phyloP scores from a whole-genome alignment of 2,797 vertebrate genomes.

The Poeciliopsis presidionis region DNA sequence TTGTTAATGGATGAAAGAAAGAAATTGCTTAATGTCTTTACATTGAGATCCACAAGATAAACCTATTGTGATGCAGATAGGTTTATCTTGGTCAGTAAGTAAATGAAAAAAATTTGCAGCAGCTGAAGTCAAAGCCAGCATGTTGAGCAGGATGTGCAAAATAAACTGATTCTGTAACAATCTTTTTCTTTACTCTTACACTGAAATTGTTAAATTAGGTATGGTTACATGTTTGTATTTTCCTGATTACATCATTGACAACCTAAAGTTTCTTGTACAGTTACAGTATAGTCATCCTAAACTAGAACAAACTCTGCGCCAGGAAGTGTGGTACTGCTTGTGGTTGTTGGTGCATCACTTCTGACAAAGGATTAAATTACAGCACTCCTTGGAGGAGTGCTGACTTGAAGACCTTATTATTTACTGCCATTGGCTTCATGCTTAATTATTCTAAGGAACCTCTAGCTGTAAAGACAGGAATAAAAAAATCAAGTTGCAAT shows the following conservation, averaged over 20 bases:
- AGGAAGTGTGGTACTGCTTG: neutral
- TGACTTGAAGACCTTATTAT: neutral
- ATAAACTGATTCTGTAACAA: neutral
- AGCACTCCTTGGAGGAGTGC: neutral
- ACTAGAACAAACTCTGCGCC: neutral
- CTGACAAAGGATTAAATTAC: neutral
- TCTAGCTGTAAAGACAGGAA: neutral
- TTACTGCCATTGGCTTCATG: neutral
- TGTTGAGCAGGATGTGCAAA: neutral
- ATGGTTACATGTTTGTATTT: neutral
- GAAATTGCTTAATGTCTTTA: neutral
- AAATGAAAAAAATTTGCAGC: too few species aligned
- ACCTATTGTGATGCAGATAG: neutral
- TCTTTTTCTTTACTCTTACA: neutral
- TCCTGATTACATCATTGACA: neutral
- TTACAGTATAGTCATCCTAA: neutral
- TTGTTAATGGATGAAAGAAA: neutral
- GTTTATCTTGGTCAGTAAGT: too few species aligned
- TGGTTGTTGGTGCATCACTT: neutral
- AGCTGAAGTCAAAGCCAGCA: neutral
- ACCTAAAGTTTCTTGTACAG: neutral
- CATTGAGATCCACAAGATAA: neutral
- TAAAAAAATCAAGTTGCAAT: neutral
- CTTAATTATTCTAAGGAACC: neutral
- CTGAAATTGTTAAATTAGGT: neutral